phyloP scores from a whole-genome alignment of 2,888 invertebrate genomes.

The Oeneis ivallda region DNA sequence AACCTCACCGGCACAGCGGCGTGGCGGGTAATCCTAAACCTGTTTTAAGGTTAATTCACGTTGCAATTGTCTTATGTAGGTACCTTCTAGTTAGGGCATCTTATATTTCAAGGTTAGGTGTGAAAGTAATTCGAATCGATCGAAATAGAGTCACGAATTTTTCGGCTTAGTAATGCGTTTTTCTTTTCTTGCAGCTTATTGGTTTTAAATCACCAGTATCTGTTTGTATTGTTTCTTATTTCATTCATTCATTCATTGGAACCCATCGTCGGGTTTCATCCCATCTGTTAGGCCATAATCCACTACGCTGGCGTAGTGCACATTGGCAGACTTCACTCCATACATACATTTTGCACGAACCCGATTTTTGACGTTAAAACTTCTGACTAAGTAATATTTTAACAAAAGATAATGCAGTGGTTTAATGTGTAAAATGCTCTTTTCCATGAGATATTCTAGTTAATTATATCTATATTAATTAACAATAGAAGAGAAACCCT shows the following conservation, averaged over 20 bases:
- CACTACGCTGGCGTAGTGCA: no score
- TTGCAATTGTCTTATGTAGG: constrained; percentile 27
- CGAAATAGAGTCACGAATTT: background rate
- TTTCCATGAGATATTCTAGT: constrained; percentile 36
- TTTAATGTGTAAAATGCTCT: constrained; percentile 13
- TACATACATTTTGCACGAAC: no score
- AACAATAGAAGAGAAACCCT: constrained; percentile 61
- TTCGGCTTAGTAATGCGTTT: background rate
- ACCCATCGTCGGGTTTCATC: no score
- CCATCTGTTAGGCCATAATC: no score
- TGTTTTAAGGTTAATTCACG: constrained; percentile 44
- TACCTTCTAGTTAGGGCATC: background rate
- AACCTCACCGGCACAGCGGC: constrained; percentile 44
- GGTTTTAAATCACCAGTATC: no score
- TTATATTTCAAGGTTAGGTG: constrained; percentile 16
- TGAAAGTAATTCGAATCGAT: constrained; percentile 9
- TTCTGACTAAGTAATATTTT: background rate
- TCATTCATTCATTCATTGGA: no score
- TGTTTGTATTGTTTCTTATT: no score
- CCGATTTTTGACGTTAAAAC: no score
- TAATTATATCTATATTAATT: constrained; percentile 66
- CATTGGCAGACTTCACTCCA: no score
- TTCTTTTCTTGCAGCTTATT: no score
- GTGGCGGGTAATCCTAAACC: constrained; percentile 47
- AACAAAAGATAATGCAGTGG: constrained; percentile 2